phyloP scores from a whole-genome alignment of 2,113 vertebrate species.

The Oryzias curvinotus region DNA sequence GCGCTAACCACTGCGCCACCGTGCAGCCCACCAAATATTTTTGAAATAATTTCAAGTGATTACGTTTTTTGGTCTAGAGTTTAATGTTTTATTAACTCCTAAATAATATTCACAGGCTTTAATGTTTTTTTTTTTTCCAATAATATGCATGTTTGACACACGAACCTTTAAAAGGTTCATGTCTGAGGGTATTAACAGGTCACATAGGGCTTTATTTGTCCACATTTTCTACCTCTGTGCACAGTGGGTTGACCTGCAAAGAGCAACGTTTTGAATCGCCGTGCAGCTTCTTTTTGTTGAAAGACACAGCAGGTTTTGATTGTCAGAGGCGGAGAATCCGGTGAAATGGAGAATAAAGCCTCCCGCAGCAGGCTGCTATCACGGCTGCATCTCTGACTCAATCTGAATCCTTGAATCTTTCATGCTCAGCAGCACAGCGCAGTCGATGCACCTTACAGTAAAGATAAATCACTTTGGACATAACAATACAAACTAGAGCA shows the following conservation, averaged over 20 bases:
- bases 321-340: conserved; percentile 20
- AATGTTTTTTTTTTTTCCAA: too few species aligned
- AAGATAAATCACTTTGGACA: conserved; percentile 62
- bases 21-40: too few species aligned
- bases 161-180: too few species aligned
- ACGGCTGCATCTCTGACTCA: conserved; percentile 32
- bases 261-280: neutral
- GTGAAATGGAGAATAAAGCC: conserved; percentile 12
- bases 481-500: conserved; percentile 47
- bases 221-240: neutral
- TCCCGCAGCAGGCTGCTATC: conserved; percentile 11
- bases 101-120: too few species aligned
- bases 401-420: conserved; percentile 34
- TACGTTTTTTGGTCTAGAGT: too few species aligned
- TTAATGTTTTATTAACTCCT: too few species aligned
- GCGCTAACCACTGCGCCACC: too few species aligned
- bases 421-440: conserved; percentile 1
- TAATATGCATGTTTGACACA: too few species aligned
- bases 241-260: neutral
- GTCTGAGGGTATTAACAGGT: too few species aligned
- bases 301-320: conserved; percentile 33
- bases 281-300: neutral
- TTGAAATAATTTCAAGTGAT: too few species aligned
- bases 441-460: conserved; percentile 23
- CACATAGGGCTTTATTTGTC: neutral